phyloP scores from a whole-genome alignment of 2,888 invertebrate genomes.

The Apodemia duryi region DNA sequence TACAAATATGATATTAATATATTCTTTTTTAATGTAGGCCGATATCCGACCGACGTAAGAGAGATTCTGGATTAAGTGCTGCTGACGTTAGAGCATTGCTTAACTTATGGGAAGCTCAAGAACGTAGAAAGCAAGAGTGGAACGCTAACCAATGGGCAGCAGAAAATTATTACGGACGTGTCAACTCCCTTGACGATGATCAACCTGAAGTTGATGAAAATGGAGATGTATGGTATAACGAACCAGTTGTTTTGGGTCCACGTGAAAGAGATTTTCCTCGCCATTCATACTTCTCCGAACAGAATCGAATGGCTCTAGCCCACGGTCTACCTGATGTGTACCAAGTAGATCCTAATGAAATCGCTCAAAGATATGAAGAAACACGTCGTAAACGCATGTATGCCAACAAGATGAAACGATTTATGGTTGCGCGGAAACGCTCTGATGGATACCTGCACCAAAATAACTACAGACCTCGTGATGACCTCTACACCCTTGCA shows the following conservation, averaged over 20 bases:
- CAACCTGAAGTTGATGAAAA: slow-evolving; percentile 73
- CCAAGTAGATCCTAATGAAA: slow-evolving; percentile 61
- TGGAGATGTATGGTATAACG: slow-evolving; percentile 80
- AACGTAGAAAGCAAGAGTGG: slow-evolving; percentile 74
- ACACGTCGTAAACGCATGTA: slow-evolving; percentile 72
- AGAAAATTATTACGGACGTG: slow-evolving; percentile 60
- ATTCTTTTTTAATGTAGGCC: slow-evolving; percentile 45
- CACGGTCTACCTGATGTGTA: slow-evolving; percentile 66
- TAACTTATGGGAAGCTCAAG: slow-evolving; percentile 80
- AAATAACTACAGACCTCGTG: slow-evolving; percentile 69
- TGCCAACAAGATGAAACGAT: slow-evolving; percentile 76
- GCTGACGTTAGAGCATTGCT: slow-evolving; percentile 81
- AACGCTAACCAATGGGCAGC: slow-evolving; percentile 65
- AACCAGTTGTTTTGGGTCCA: slow-evolving; percentile 73
- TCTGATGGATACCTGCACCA: slow-evolving; percentile 64
- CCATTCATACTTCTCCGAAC: slow-evolving; percentile 70
- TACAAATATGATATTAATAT: slow-evolving; percentile 7
- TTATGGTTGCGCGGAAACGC: slow-evolving; percentile 81
- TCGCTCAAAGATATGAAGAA: slow-evolving; percentile 68
- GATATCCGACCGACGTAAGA: slow-evolving; percentile 75
- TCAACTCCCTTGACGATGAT: slow-evolving; percentile 64
- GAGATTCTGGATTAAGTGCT: slow-evolving; percentile 80
- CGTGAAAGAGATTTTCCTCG: slow-evolving; percentile 63
- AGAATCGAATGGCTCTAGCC: slow-evolving; percentile 63
- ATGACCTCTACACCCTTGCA: slow-evolving; percentile 80